Evolutionary conservation across 2,888 invertebrate genomes (phyloP).

Genomic region (Trisateles emortualis): DNA sequence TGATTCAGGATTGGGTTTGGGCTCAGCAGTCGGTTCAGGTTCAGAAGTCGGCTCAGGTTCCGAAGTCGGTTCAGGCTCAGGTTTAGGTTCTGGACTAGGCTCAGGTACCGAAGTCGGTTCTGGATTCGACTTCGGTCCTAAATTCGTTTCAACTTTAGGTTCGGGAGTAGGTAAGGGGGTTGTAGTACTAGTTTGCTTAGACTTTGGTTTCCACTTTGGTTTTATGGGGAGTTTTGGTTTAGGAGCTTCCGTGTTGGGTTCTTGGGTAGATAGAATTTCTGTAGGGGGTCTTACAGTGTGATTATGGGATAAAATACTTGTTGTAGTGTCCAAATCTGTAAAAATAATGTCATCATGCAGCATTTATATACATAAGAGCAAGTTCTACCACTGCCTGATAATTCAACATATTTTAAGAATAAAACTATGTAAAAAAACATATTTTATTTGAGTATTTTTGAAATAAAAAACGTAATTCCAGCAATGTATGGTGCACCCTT

Average conservation of each 20-base stretch:
- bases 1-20: conserved; percentile 64
- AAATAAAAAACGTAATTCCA: not conserved
- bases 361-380: conserved; percentile 64
- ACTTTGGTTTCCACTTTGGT: conserved; percentile 67
- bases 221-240: conserved; percentile 49
- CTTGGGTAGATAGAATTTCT: conserved; percentile 43
- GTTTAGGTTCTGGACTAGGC: conserved; percentile 56
- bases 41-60: conserved; percentile 44
- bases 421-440: not conserved
- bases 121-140: conserved; percentile 21
- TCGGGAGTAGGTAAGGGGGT: conserved; percentile 68
- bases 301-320: conserved; percentile 55
- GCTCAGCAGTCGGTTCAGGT: conserved; percentile 58
- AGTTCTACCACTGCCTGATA: conserved; percentile 34
- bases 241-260: conserved; percentile 18
- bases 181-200: conserved; percentile 62
- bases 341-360: conserved; percentile 81
- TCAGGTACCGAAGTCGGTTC: conserved; percentile 37
- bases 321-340: conserved; percentile 82
- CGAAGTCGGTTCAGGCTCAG: conserved; percentile 49
- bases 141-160: conserved; percentile 64
- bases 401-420: not conserved
- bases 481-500: conserved; percentile 6
- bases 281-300: conserved; percentile 50
- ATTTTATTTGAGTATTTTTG: not conserved